Evolutionary conservation across 2,888 invertebrate species (phyloP), one percentile per base, ranked within the genome.

Genomic region (Acrobasis repandana): DNA sequence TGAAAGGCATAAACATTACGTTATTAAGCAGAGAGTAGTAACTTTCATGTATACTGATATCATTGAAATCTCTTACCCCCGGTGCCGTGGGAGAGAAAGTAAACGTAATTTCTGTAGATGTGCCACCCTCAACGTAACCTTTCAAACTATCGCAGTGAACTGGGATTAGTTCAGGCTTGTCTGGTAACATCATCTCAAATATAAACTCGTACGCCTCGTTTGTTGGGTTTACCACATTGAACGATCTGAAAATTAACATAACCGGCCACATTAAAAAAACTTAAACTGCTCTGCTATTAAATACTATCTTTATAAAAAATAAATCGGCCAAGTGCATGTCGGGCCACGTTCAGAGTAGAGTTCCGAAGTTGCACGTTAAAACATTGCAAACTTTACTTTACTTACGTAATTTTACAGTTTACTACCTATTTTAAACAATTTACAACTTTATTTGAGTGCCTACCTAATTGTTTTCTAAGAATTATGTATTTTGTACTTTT

Each of bases 221-320:
- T 0, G 95, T 95, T 1, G 95, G 95, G 76, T 96, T 96, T 38
- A 95, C 92, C 8, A 95, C 90, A 63, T 91, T 90, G 73, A 96
- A 95, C 56, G 88, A 83, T 71, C 95, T 95, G 75, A 57, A 86
- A 86, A 0, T 20, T 46, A 11, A 9, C 11, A 49, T 11, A 9
- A 28, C 6, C 4, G 8, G 2, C n/a, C 2, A 43, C 1, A 43
- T 10, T 43, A 1, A 43, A n/a, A 43, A 14, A 14, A 4, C 5
- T 43, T 43, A 1, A 43, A n/a, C 43, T 43, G 38, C 38, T 10
- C 10, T 6, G 38, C 38, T 38, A 11, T 6, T 38, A 38, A 38
- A 3, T 14, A 10, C 14, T 10, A 38, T 38, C 11, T 2, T 11
- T 38, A 38, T 38, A 11, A 38, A 2, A 28, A 28, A 28, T n/a